Base-by-base conservation (phyloP, 2,888 invertebrate genomes). In the Volucella bombylans region DNA sequence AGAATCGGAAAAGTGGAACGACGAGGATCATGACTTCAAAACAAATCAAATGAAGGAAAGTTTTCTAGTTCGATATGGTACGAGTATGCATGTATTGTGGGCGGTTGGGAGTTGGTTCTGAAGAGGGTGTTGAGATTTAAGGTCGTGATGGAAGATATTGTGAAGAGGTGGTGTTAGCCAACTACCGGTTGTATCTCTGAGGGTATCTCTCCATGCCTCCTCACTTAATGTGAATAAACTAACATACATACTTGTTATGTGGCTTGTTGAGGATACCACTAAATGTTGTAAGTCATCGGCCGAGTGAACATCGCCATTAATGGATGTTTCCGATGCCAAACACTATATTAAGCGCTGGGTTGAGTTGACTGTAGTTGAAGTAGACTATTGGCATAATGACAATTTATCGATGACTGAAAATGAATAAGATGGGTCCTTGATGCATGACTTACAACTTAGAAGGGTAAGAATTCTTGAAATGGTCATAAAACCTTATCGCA, bases 251-350 rank as follows among this genome's bases (percentile, higher is more conserved):
- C 80, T 67, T 81, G 85, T 67, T 72, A 71, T 81, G 85, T 67
- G 85, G 85, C 85, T 81, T 81, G 80, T 81, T 81, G 71, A 72
- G 62, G 68, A 76, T 76, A 76, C 85, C 80, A 85, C 81, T 76
- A 72, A 85, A 85, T 85, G 76, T 81, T 85, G 80, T 85, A 76
- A 76, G 76, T 68, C 67, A 85, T 68, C 65, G 80, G 69, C 83
- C 55, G 67, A 85, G 76, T 71, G 80, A 80, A 81, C 85, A 85
- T 62, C 39, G 61, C 76, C 81, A 71, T 80, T 81, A 81, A 85
- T 81, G 81, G 71, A 85, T 81, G 85, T 76, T 80, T 80, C 67
- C 85, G 71, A 67, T 67, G 55, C 55, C 64, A 61, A 50, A 41
- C 64, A 47, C 39, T 45, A 14, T 14, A 61, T 15, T 23, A 8